Conservation (phyloP, 2,888 invertebrate genomes). For the Timema cristinae region DNA sequence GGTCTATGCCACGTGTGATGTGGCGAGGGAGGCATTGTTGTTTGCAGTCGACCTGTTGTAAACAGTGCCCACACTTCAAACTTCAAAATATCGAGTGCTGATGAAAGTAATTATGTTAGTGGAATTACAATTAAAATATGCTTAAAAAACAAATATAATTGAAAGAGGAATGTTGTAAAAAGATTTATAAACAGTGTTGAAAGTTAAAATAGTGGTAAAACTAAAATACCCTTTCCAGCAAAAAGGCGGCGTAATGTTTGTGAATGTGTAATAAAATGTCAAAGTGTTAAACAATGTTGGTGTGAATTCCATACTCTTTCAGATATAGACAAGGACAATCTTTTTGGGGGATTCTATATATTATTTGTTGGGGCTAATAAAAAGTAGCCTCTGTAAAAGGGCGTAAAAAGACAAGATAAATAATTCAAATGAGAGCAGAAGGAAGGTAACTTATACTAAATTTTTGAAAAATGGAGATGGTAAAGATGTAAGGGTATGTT, state of each 20-base stretch:
- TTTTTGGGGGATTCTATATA: neutral
- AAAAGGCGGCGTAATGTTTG: neutral
- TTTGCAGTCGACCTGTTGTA: no score
- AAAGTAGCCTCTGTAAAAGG: neutral
- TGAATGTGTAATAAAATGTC: neutral
- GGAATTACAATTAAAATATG: neutral
- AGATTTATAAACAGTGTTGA: neutral
- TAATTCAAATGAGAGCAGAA: neutral
- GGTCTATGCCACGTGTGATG: no score
- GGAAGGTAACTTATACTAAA: neutral
- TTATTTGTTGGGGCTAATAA: neutral
- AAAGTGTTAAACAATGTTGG: neutral
- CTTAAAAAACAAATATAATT: neutral
- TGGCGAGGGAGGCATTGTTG: no score
- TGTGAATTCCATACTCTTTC: slow-evolving; percentile 1
- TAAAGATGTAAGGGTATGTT: neutral
- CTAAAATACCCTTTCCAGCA: neutral
- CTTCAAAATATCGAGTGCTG: no score
- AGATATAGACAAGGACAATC: neutral
- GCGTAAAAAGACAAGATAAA: neutral
- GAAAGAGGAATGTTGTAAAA: neutral
- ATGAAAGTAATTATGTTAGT: no score
- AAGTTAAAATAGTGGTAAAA: neutral
- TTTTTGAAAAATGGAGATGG: neutral
- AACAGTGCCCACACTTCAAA: no score